phyloP scores from a whole-genome alignment of 2,797 vertebrate species.

The Carcharodon carcharias region DNA sequence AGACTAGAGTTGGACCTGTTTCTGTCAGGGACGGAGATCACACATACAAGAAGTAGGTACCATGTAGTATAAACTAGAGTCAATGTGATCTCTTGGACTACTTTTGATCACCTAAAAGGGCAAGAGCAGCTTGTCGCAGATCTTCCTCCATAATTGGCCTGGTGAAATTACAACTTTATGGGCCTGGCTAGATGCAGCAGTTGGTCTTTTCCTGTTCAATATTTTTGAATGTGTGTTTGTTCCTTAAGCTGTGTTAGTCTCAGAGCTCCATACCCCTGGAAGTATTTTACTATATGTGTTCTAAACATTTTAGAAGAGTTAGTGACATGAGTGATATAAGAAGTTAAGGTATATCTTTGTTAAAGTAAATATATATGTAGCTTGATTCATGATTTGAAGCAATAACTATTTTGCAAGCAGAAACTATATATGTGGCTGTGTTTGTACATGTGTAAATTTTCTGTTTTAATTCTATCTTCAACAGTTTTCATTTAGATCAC shows the following conservation, averaged over 20 bases:
- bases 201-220: neutral
- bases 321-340: neutral
- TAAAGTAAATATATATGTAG: neutral
- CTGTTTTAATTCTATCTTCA: neutral
- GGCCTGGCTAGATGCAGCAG: neutral
- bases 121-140: neutral
- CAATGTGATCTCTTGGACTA: neutral
- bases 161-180: neutral
- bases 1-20: neutral
- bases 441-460: neutral
- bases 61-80: neutral
- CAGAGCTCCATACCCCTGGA: no score
- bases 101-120: neutral
- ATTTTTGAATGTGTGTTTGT: neutral
- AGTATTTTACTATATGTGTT: neutral
- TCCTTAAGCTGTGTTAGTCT: neutral
- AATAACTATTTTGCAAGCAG: neutral
- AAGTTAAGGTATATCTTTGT: neutral
- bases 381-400: neutral
- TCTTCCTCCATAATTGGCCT: neutral
- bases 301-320: neutral
- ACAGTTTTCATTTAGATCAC: slow-evolving; percentile 90
- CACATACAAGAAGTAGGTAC: neutral
- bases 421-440: neutral
- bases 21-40: neutral